Evolutionary conservation across 2,888 invertebrate species (phyloP), one percentile per base, ranked within the genome.

Genomic region (Napeogenes sylphis): DNA sequence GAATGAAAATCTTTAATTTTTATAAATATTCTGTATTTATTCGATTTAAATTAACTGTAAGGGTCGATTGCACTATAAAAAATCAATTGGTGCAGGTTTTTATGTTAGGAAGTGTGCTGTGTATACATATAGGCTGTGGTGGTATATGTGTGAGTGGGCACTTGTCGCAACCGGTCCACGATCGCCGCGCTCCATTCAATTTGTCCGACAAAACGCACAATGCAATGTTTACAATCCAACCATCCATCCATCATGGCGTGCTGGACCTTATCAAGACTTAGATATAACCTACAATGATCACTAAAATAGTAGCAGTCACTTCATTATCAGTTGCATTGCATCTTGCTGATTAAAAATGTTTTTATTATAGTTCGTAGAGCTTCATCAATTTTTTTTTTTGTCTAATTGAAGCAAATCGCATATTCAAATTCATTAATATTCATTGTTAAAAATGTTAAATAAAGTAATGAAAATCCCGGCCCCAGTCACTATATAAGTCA

Each of bases 181-280:
- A 70, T 69, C 72, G 68, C 69, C 70, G 69, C 74, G 71, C 73
- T 72, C 78, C 80, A 74, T 77, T 79, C 80, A 79, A 78, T 81
- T 80, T 80, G 82, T 81, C 80, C 73, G 72, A 76, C 74, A 75
- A 71, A 71, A 71, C 68, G 70, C 69, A 72, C 73, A 71, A 73
- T 71, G 69, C 71, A 64, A 64, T 74, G 74, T 72, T 73, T 73
- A 73, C 71, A 77, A 21, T 21, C 21, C 21, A 21, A 21, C 21
- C 21, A 21, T 21, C 21, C 21, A 70, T 73, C 75, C 71, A 75
- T 73, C 76, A 73, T 66, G 59, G 61, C 63, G 62, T 53, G 62
- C 53, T 47, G 45, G 62, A 46, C 58, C 53, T 62, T 61, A 54
- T 64, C 59, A 56, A 47, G 47, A 53, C n/a, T 56, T 56, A 58